Evolutionary conservation across 2,888 invertebrate genomes (phyloP), one percentile per base, ranked within the genome.

Genomic region (Papilio demoleus): DNA sequence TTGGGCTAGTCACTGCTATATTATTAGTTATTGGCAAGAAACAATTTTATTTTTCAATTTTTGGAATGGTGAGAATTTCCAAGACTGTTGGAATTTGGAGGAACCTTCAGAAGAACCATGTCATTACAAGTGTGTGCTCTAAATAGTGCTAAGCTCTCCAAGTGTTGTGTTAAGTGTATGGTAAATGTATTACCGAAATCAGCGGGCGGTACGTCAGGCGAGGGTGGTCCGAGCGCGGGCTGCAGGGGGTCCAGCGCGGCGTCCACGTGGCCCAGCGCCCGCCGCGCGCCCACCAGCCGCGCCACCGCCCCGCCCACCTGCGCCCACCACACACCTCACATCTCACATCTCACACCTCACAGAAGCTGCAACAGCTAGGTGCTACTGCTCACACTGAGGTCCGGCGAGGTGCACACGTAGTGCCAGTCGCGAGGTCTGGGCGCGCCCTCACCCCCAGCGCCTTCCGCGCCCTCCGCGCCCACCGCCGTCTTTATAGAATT

Each of bases 401-500:
- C 89, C 0, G 79, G 67, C 1, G 83, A 77, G 9, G 87, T 85
- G 76, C 81, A 81, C 60, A 90, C 88, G 69, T 87, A 90, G 0
- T 81, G 81, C 91, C 92, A 92, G 72, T 83, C 79, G 87, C 90
- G 74, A 27, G 88, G 79, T 68, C 75, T 86, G 69, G 70, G 88
- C 2, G 70, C 67, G 4, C 71, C 65, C 40, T 67, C 79, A 8
- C 83, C 89, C 72, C 89, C 90, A 0, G 85, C 91, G 0, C 70
- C 65, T 40, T 67, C 92, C 79, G 76, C 79, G 8, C 83, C 89
- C 73, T 90, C 90, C 0, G 85, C 91, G 0, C 92, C 92, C 50
- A 93, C 93, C 0, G 95, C 96, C 24, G 96, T 96, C 83, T 94
- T 95, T 58, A 97, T 92, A 0, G 96, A 95, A 84, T 96, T 96